These are phyloP conservation scores for Gallinago jamesoni DNA, from an alignment of 2,113 vertebrate species.

Conservation along the genomic window DNA sequence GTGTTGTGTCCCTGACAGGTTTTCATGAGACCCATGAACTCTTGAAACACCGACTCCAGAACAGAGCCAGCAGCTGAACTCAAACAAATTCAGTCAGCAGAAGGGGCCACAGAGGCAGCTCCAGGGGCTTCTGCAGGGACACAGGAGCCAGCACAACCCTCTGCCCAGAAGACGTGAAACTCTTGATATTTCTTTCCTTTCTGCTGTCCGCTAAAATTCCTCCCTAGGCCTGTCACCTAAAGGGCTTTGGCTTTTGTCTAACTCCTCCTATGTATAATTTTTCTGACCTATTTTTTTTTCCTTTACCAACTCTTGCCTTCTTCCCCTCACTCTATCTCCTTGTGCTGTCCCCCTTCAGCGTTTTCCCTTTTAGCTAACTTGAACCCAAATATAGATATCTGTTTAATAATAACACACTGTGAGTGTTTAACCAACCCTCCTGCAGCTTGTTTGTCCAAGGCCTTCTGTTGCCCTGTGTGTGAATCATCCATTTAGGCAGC, in stretches of 20 bases:
- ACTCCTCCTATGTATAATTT: not conserved
- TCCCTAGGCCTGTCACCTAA: not conserved
- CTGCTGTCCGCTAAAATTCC: not conserved
- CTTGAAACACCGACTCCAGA: accelerated
- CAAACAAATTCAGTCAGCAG: not conserved
- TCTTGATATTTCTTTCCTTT: not conserved
- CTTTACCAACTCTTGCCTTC: not conserved
- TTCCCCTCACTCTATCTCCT: not conserved
- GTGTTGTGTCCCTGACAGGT: accelerated
- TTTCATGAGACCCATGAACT: accelerated
- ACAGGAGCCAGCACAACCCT: not conserved
- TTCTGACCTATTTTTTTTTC: not conserved
- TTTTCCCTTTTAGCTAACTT: not conserved
- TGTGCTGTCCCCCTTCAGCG: not conserved
- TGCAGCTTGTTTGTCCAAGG: not conserved
- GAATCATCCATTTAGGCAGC: constrained; percentile 11
- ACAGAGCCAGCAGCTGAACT: not conserved
- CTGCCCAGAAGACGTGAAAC: not conserved
- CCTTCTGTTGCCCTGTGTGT: not conserved
- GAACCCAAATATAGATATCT: not conserved
- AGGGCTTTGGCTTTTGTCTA: not conserved
- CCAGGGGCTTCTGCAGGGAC: not conserved
- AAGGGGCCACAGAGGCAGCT: not conserved
- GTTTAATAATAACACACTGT: not conserved
- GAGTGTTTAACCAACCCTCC: constrained; percentile 12